Evolutionary conservation across 2,113 vertebrate genomes (phyloP).

Genomic region (Sterrhoptilus dennistouni): DNA sequence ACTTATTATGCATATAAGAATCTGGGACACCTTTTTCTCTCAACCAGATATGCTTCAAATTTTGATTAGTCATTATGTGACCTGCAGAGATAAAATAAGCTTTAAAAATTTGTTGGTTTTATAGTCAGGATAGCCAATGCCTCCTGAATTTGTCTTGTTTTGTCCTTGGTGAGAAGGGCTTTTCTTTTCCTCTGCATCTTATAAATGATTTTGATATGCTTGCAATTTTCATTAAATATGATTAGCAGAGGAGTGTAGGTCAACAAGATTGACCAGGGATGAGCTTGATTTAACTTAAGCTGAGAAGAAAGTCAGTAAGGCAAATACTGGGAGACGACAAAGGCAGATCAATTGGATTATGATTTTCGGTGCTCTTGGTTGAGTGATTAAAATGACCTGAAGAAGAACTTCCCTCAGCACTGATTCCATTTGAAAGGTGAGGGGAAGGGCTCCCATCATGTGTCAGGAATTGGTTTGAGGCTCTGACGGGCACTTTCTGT

Average conservation of each 20-base stretch:
- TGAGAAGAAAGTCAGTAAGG: neutral
- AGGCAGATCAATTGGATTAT: slow-evolving; percentile 27
- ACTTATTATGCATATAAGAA: neutral
- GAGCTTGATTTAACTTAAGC: neutral
- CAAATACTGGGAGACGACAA: neutral
- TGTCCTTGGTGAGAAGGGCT: neutral
- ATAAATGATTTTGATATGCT: neutral
- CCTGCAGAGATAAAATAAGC: neutral
- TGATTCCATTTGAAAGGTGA: neutral
- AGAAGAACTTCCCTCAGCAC: neutral
- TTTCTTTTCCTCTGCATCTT: neutral
- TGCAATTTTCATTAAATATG: slow-evolving; percentile 19
- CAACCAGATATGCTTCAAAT: neutral
- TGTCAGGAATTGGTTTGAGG: neutral
- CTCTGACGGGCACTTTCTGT: neutral
- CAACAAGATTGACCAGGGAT: slow-evolving; percentile 14
- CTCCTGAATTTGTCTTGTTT: neutral
- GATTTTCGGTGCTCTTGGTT: neutral
- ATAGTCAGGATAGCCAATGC: neutral
- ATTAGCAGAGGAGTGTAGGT: neutral
- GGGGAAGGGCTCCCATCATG: neutral
- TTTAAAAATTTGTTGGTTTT: neutral
- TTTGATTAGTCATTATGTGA: neutral
- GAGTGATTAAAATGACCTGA: slow-evolving; percentile 33
- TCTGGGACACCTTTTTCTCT: neutral